phyloP scores from a whole-genome alignment of 2,113 vertebrate species.

The Collichthys lucidus region DNA sequence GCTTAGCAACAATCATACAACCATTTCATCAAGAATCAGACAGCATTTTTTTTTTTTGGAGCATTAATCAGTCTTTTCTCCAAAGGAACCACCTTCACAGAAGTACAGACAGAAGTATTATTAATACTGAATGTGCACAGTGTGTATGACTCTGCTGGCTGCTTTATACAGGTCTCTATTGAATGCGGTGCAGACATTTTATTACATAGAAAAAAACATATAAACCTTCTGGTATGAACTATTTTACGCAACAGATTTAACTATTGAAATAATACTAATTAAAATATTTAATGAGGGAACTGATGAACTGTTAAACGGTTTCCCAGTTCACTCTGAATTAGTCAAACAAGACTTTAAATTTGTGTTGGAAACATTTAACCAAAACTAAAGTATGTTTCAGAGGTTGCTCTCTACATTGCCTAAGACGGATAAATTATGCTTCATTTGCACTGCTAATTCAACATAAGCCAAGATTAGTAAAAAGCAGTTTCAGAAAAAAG shows the following conservation, averaged over 20 bases:
- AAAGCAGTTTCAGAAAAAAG: slow-evolving; percentile 31
- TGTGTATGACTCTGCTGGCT: slow-evolving; percentile 72
- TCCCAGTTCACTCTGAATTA: slow-evolving; percentile 27
- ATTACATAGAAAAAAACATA: slow-evolving; percentile 24
- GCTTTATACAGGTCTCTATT: slow-evolving; percentile 9
- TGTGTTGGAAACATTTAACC: slow-evolving; percentile 40
- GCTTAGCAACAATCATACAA: slow-evolving; percentile 73
- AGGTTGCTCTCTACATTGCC: slow-evolving; percentile 37
- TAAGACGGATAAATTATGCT: slow-evolving; percentile 56
- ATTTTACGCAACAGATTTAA: slow-evolving; percentile 25
- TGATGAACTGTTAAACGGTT: slow-evolving; percentile 41
- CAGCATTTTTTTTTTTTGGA: slow-evolving; percentile 17
- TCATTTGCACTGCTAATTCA: slow-evolving; percentile 64
- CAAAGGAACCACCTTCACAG: slow-evolving; percentile 26
- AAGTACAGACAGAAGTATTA: slow-evolving; percentile 20
- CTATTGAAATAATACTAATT: slow-evolving; percentile 26
- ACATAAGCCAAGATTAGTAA: slow-evolving; percentile 61
- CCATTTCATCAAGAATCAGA: slow-evolving; percentile 53
- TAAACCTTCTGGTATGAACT: not conserved
- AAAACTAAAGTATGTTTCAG: slow-evolving; percentile 41
- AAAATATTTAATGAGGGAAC: slow-evolving; percentile 8
- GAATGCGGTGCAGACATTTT: slow-evolving; percentile 21
- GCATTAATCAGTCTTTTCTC: slow-evolving; percentile 45
- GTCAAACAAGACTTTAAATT: slow-evolving; percentile 30
- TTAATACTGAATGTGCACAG: slow-evolving; percentile 56